Percentiles rank a stretch among this genome's conserved stretches.
These are phyloP conservation scores for Campoplex capitator DNA, from an alignment of 2,888 invertebrate genomes.

Conservation along the genomic window DNA sequence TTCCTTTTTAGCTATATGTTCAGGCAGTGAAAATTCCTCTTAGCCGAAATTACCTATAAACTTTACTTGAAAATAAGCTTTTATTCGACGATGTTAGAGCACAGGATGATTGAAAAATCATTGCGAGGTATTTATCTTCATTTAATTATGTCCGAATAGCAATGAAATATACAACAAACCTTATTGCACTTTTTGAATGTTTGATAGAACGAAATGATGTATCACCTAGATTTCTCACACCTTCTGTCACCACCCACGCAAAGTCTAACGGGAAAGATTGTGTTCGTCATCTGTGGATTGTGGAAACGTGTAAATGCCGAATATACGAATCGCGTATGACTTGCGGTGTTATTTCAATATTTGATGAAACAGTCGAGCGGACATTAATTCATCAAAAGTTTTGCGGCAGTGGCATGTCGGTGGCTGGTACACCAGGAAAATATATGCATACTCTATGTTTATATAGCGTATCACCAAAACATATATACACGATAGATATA, in stretches of 20 bases:
- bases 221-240: not conserved
- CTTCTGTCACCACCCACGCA: not conserved
- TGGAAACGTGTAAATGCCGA: not conserved
- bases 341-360: constrained; percentile 12
- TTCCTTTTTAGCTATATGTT: not conserved
- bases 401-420: constrained; percentile 1
- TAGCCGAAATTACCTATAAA: not conserved
- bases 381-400: constrained; percentile 62
- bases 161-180: not conserved
- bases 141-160: not conserved
- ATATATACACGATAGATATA: constrained; percentile 9
- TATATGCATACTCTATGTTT: not conserved
- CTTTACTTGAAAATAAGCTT: not conserved
- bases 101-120: not conserved
- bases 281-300: not conserved
- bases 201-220: not conserved
- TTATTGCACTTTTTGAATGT: not conserved
- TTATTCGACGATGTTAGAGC: not conserved
- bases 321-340: constrained; percentile 1
- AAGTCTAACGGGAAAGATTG: constrained; percentile 7
- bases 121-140: not conserved
- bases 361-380: constrained; percentile 37
- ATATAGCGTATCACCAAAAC: too few species aligned
- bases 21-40: not conserved
- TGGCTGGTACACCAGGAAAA: not conserved